Evolutionary conservation across 2,888 invertebrate species (phyloP).

Genomic region (Papilio elwesi): DNA sequence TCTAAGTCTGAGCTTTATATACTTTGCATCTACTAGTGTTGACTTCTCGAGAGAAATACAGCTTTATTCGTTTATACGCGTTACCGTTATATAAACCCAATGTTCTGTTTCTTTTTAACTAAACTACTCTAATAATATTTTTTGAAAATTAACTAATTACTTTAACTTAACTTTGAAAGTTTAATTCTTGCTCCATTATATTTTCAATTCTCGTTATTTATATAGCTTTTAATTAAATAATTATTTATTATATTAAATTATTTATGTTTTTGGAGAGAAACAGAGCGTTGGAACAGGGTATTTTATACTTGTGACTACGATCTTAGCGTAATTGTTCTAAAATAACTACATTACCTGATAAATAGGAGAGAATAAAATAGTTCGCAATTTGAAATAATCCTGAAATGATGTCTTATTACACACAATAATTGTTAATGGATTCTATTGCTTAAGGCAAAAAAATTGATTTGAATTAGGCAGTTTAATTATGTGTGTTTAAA

Average conservation of each 20-base stretch:
- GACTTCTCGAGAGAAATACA: conserved; percentile 26
- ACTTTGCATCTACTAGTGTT: conserved; percentile 10
- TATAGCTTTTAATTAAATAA: background rate
- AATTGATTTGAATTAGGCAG: too few species aligned
- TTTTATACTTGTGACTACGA: conserved; percentile 72
- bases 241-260: background rate
- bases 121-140: background rate
- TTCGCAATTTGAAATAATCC: too few species aligned
- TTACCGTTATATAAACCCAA: conserved; percentile 30
- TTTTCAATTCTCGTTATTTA: too few species aligned
- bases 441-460: too few species aligned
- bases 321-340: background rate
- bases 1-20: conserved; percentile 13
- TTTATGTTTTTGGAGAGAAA: conserved; percentile 35
- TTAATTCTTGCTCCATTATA: too few species aligned
- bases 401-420: too few species aligned
- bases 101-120: conserved; percentile 43
- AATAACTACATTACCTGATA: conserved; percentile 38
- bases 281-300: conserved; percentile 63
- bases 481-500: too few species aligned
- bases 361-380: conserved; percentile 36
- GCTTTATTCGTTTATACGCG: conserved; percentile 39
- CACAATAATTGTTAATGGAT: too few species aligned
- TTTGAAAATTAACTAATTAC: background rate
- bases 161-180: too few species aligned